A percentile compares a stretch with the other conserved stretches of the same genome.
Evolutionary conservation across 2,888 invertebrate species (phyloP).

Genomic region (Clepsis dumicolana): DNA sequence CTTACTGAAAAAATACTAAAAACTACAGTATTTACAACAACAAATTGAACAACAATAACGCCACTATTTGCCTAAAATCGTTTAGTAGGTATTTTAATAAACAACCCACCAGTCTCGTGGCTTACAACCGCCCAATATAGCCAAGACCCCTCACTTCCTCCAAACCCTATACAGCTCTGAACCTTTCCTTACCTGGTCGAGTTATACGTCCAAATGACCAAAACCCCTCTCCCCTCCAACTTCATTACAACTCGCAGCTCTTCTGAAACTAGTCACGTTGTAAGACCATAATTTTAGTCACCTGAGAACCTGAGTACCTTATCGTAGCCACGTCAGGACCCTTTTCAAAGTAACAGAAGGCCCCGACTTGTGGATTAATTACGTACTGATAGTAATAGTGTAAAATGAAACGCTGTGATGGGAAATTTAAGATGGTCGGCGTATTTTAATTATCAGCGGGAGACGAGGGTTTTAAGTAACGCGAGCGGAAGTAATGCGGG

Average conservation of each 20-base stretch:
- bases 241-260: background rate
- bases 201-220: slow-evolving; percentile 22
- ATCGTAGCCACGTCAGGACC: slow-evolving; percentile 37
- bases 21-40: background rate
- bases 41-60: background rate
- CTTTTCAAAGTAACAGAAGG: slow-evolving; percentile 39
- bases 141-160: background rate
- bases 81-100: slow-evolving; percentile 31
- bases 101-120: slow-evolving; percentile 19
- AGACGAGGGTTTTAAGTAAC: background rate
- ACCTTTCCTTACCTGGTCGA: slow-evolving; percentile 6
- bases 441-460: background rate
- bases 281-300: slow-evolving; percentile 42
- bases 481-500: background rate
- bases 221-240: background rate
- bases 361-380: slow-evolving; percentile 36
- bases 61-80: slow-evolving; percentile 16
- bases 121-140: slow-evolving; percentile 8
- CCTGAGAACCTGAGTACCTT: slow-evolving; percentile 31
- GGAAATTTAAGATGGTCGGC: slow-evolving; percentile 21
- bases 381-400: slow-evolving; percentile 36
- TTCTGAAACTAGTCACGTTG: background rate
- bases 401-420: slow-evolving; percentile 39
- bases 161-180: too few species aligned
- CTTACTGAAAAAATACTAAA: background rate